Evolutionary conservation across 1,140 invertebrate genomes (phyloP), one percentile per base, ranked within the genome.

Genomic region (Dinoponera quadriceps): DNA sequence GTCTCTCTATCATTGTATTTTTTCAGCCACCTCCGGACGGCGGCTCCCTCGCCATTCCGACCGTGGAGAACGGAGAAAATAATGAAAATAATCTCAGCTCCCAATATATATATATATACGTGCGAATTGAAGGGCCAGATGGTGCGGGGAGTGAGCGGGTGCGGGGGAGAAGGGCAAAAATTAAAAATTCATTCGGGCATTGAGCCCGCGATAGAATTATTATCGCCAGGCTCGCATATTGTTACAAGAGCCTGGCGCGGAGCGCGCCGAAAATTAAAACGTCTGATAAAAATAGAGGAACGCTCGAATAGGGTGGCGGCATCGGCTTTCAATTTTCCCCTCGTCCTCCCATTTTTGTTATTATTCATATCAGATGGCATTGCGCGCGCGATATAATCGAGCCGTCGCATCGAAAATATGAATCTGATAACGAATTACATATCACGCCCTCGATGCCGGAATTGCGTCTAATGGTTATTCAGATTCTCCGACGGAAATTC

Each of bases 131-230:
- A 44, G 49, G 20, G 20, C 14, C 22, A 20, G 57, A 25, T 16
- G 7, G 33, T 16, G 0, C 3, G 20, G 13, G 33, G 16, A 16
- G 33, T 14, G 33, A 27, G 55, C 18, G 27, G 57, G 7, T 14
- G 0, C 2, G 22, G 44, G 20, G 14, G 13, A 25, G 55, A 29
- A 4, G 22, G 29, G 48, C 44, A 65, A 16, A 65, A 62, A 74
- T 84, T 81, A n/a, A 75, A 84, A 71, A 49, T 85, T 83, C 62
- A 86, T 81, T 86, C 57, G 60, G 44, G 9, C 38, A 57, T 68
- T 87, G 85, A 88, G 85, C 77, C 78, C 82, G 29, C 72, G 77
- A 78, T 82, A 81, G 77, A 82, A 51, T 33, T 69, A 68, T 87
- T 82, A 87, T 78, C 57, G 59, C 73, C 48, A 27, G 51, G 59